phyloP scores from a whole-genome alignment of 2,888 invertebrate species.

The Aporophyla nigra region DNA sequence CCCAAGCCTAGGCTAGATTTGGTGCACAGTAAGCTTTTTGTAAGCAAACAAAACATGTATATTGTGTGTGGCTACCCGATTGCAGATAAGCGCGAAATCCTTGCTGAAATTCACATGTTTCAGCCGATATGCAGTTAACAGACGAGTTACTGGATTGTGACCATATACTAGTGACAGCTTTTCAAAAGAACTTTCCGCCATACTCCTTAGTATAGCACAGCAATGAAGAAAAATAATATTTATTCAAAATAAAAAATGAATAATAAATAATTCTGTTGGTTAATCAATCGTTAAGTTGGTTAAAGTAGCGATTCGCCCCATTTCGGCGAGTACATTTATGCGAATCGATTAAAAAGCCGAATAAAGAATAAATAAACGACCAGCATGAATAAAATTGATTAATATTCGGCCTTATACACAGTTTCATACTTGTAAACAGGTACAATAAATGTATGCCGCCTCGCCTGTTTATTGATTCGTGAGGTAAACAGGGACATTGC shows the following conservation, averaged over 20 bases:
- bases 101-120: conserved; percentile 6
- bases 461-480: conserved; percentile 35
- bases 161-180: background rate
- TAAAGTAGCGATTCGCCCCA: too few species aligned
- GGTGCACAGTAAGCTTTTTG: conserved; percentile 1
- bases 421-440: conserved; percentile 16
- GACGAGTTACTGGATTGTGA: background rate
- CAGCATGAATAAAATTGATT: conserved; percentile 21
- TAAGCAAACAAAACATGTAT: conserved; percentile 1
- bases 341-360: too few species aligned
- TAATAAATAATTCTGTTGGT: too few species aligned
- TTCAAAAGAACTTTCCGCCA: background rate
- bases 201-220: background rate
- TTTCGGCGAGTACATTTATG: too few species aligned
- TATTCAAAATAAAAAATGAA: too few species aligned
- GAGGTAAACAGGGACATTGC: conserved; percentile 34
- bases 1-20: background rate
- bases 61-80: background rate
- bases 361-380: conserved; percentile 16
- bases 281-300: too few species aligned
- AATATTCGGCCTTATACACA: conserved; percentile 1
- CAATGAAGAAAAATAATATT: background rate
- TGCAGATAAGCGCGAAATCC: background rate
- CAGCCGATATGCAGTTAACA: background rate
- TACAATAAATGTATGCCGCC: background rate